Conservation (phyloP, 2,888 invertebrate species). For the Pecten maximus region DNA sequence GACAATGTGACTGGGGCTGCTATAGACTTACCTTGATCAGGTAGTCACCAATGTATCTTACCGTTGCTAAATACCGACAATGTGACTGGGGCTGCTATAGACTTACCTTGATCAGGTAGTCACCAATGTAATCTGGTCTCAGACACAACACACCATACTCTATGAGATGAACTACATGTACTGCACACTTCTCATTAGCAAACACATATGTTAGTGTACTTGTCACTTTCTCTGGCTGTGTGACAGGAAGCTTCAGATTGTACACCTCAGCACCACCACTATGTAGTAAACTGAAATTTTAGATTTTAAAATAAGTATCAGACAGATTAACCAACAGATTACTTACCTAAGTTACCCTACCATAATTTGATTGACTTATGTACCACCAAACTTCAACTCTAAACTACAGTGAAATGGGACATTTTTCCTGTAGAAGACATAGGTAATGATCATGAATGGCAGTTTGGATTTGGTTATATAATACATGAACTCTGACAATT, state of each 20-base stretch:
- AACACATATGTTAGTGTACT: conserved; percentile 73
- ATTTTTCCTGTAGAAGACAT: too few species aligned
- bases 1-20: conserved; percentile 46
- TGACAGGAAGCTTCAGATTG: conserved; percentile 68
- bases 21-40: conserved; percentile 68
- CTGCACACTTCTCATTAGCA: conserved; percentile 60
- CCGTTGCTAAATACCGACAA: too few species aligned
- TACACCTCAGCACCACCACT: conserved; percentile 73
- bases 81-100: not conserved
- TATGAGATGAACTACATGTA: conserved; percentile 57
- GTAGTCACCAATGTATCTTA: conserved; percentile 76
- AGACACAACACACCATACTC: conserved; percentile 74
- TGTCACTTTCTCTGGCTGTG: conserved; percentile 62
- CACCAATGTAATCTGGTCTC: conserved; percentile 75
- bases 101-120: conserved; percentile 74
- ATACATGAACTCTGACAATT: too few species aligned
- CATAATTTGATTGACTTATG: too few species aligned
- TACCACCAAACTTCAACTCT: too few species aligned
- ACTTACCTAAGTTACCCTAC: too few species aligned
- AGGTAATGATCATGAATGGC: too few species aligned
- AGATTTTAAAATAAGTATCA: not conserved
- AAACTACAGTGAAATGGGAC: too few species aligned
- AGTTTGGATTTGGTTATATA: too few species aligned
- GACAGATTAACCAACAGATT: not conserved
- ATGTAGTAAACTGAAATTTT: conserved; percentile 66